phyloP scores from a whole-genome alignment of 2,888 invertebrate genomes.

The Syrphus vitripennis region DNA sequence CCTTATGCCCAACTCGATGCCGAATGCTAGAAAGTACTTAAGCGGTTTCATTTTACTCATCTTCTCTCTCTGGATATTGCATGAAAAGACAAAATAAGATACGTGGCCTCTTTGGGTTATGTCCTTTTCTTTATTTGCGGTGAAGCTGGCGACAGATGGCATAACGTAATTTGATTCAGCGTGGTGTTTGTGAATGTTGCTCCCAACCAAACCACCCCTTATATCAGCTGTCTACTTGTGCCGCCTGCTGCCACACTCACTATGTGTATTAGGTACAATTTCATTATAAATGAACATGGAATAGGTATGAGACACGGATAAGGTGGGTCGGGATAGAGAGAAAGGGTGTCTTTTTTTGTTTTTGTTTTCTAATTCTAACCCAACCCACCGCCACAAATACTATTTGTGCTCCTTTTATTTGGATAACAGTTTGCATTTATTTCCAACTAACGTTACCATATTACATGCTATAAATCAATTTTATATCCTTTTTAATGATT shows the following conservation, averaged over 20 bases:
- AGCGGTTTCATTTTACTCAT: constrained; percentile 38
- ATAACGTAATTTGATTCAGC: constrained; percentile 68
- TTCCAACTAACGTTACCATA: constrained; percentile 62
- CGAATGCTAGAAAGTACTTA: constrained; percentile 62
- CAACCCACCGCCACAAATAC: constrained; percentile 15
- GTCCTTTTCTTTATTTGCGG: constrained; percentile 69
- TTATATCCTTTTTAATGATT: constrained; percentile 49
- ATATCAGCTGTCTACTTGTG: constrained; percentile 16
- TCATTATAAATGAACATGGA: constrained; percentile 30
- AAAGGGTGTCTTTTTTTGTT: neutral
- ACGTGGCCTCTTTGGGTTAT: constrained; percentile 67
- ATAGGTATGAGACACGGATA: neutral
- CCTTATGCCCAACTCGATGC: constrained; percentile 25
- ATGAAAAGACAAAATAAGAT: constrained; percentile 66
- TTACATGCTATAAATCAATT: constrained; percentile 65
- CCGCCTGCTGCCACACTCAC: neutral
- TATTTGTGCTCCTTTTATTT: constrained; percentile 39
- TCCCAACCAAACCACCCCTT: constrained; percentile 37
- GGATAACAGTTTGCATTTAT: constrained; percentile 68
- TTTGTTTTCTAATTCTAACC: neutral
- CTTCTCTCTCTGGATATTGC: constrained; percentile 54
- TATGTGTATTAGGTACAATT: constrained; percentile 41
- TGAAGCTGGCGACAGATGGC: constrained; percentile 70
- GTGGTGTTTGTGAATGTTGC: constrained; percentile 35
- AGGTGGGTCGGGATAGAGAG: neutral